Conservation (phyloP, 2,797 vertebrate genomes). For the Sorex maritimensis region DNA sequence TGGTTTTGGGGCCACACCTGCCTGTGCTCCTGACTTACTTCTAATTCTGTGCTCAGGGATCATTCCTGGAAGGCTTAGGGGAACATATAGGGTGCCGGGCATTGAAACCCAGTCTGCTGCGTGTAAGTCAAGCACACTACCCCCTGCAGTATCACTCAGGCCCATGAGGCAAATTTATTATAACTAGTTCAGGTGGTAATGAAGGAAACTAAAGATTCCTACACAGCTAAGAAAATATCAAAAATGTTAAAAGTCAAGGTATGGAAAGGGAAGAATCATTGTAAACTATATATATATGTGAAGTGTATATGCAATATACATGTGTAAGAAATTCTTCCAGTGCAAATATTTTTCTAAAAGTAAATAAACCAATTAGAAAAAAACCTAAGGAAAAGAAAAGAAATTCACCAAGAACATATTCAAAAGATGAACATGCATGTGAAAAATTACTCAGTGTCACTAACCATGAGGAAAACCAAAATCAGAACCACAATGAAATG, state of each 20-base stretch:
- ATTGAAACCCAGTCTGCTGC: too few species aligned
- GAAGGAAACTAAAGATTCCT: neutral
- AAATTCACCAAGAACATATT: neutral
- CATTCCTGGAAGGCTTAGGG: too few species aligned
- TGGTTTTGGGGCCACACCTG: too few species aligned
- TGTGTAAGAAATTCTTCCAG: neutral
- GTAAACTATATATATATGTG: neutral
- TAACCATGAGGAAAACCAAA: neutral
- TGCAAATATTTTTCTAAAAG: neutral
- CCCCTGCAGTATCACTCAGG: too few species aligned
- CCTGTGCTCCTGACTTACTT: too few species aligned
- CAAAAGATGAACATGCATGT: neutral
- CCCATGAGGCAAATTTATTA: too few species aligned
- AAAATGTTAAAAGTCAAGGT: neutral
- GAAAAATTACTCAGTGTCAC: neutral
- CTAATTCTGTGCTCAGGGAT: too few species aligned
- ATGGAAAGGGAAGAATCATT: neutral
- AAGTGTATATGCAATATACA: neutral
- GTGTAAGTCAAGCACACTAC: neutral
- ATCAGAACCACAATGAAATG: too few species aligned
- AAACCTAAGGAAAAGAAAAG: neutral
- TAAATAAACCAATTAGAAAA: neutral
- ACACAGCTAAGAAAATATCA: neutral
- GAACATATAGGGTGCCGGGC: too few species aligned
- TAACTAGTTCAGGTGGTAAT: neutral